Base-by-base conservation (phyloP, 2,113 vertebrate genomes). In the Scytalopus superciliaris region DNA sequence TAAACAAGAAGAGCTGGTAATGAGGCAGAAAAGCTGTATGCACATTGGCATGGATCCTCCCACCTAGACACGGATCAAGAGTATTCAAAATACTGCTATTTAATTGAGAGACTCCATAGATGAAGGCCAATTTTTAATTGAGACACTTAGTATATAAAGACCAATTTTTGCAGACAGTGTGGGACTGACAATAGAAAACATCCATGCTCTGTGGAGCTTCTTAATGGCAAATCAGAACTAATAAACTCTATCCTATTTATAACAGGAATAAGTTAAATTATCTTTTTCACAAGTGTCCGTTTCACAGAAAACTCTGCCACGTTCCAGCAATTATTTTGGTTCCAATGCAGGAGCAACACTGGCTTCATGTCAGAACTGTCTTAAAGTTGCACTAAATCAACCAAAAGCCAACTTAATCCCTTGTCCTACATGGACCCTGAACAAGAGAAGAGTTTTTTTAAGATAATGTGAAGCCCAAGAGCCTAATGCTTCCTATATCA, bases 1-100 rank as follows among this genome's bases (percentile, higher is more conserved):
- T 81, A 89, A 96, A 94, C 49, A 87, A 90, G 57, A 92, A 60
- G 66, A 85, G 70, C n/a, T 69, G 35, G 50, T 88, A 91, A 94
- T 83, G 91, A 91, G 66, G 67, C 67, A 90, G 75, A 94, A 91
- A 87, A 94, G 84, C 70, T 94, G 73, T 72, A 37, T 35, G 44
- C 50, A 89, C 74, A 87, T 57, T 12, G 63, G 42, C 44, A 87
- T 27, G 40, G 40, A 76, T 79, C 69, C 70, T 67, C 74, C 63
- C 62, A 94, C 84, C 84, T 76, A 93, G 74, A 37, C 49, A 33
- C 24, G 42, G 66, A 72, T 57, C 55, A 85, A n/a, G 50, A 79
- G 45, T 35, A 24, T 69, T 89, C 57, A 16, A 79, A 81, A 90
- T 60, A 75, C 12, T 30, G 52, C 47, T 60, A 68, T 84, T 92